Base-by-base conservation (phyloP, 2,113 vertebrate species). In the Alces alces region DNA sequence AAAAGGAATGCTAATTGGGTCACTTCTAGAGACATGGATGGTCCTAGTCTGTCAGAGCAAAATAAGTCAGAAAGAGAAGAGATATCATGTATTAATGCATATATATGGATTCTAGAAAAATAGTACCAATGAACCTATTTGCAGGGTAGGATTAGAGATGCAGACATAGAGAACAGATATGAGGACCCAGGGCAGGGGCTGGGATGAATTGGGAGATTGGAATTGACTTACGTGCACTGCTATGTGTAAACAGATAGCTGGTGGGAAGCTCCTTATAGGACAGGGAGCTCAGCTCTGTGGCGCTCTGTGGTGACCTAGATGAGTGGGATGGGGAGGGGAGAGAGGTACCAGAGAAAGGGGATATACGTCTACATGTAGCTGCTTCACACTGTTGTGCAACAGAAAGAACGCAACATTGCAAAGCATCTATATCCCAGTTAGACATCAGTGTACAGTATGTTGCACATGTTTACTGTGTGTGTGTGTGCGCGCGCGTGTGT, bases 401-500 rank as follows among this genome's bases (percentile, higher is more conserved):
- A 76, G 39, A 76, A 76, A 76, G 70, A 43, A 43, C 23, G 14
- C 70, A 27, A 76, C 39, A 43, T 27, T 76, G 39, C 70, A 76
- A 2, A 27, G 39, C 39, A 43, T 27, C 12, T 76, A 7, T 76
- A 76, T 27, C 23, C 70, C 39, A 43, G 6, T 27, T 27, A 27
- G 43, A 43, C 14, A 14, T 2, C 39, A 78, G 14, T 27, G 27
- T 27, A 25, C 36, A 25, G 64, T 36, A 25, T 76, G 28, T 16
- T 94, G 12, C 27, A 60, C 1, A 17, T 50, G 52, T 39, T 82
- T 85, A 57, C 79, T 64, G 17, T 43, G n/a, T 3, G 0, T 73
- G 36, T 43, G 3, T 76, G 6, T 73, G 70, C 25, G 3, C 21
- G 19, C 16, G 33, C 17, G n/a, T 2, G 0, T 0, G 0, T 1